Evolutionary conservation across 2,888 invertebrate species (phyloP).

Genomic region (Andrena trimmerana): DNA sequence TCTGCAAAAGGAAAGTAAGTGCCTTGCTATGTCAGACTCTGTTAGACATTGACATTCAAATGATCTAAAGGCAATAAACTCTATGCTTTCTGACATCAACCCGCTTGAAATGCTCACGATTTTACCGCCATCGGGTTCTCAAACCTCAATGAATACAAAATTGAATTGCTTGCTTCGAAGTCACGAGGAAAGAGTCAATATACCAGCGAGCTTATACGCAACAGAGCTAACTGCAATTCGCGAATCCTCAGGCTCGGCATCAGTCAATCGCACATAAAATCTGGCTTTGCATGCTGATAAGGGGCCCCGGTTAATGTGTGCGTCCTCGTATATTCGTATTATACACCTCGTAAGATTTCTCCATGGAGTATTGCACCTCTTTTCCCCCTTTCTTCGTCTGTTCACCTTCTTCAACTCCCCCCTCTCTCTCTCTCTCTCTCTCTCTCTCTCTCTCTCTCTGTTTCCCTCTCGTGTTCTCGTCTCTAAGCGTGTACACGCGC

Average conservation of each 20-base stretch:
- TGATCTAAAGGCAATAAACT: too few relatives aligned
- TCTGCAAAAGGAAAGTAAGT: too few relatives aligned
- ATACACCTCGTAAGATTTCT: slow-evolving; percentile 45
- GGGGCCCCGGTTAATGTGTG: slow-evolving; percentile 55
- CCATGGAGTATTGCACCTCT: slow-evolving; percentile 52
- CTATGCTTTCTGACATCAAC: too few relatives aligned
- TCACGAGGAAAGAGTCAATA: too few relatives aligned
- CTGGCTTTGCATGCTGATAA: slow-evolving; percentile 81
- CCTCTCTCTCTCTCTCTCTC: not conserved
- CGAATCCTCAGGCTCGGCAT: slow-evolving; percentile 72
- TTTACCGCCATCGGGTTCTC: too few relatives aligned
- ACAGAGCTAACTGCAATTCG: slow-evolving; percentile 75
- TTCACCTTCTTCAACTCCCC: not conserved
- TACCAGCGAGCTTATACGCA: slow-evolving; percentile 44
- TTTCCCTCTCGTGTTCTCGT: slow-evolving; percentile 23
- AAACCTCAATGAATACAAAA: too few relatives aligned
- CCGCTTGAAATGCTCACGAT: too few relatives aligned
- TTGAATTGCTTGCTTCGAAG: too few relatives aligned
- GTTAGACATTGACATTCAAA: too few relatives aligned
- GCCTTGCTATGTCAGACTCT: too few relatives aligned
- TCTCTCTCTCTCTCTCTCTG: not conserved
- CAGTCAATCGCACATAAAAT: slow-evolving; percentile 81
- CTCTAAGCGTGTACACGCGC: slow-evolving; percentile 72
- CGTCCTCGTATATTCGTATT: slow-evolving; percentile 39
- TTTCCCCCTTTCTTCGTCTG: slow-evolving; percentile 23